Percentiles rank a stretch among this genome's conserved stretches.
phyloP scores from a whole-genome alignment of 2,797 vertebrate species.

The Morus bassanus region DNA sequence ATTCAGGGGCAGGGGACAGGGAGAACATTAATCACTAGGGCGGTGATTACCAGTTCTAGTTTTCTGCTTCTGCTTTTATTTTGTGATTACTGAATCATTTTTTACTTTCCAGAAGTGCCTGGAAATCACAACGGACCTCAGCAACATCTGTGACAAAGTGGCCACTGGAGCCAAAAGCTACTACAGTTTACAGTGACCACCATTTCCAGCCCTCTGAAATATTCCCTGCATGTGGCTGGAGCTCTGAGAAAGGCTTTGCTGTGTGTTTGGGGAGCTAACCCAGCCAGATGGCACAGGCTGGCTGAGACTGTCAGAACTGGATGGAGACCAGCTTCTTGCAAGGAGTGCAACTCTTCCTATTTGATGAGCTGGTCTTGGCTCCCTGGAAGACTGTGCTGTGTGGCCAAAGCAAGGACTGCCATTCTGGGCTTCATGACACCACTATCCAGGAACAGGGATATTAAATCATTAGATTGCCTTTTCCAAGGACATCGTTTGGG shows the following conservation, averaged over 20 bases:
- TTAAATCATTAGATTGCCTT: neutral
- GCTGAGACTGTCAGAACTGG: neutral
- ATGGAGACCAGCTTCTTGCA: slow-evolving; percentile 19
- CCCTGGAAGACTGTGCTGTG: neutral
- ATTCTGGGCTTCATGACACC: neutral
- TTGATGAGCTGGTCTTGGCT: slow-evolving; percentile 27
- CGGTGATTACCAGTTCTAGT: neutral
- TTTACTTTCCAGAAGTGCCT: neutral
- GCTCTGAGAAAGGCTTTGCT: neutral
- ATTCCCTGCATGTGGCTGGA: neutral
- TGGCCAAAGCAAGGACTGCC: neutral
- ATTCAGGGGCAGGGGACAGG: neutral
- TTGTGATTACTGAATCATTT: neutral
- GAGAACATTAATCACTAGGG: neutral
- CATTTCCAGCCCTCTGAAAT: neutral
- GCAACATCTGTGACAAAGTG: neutral
- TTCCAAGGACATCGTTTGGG: accelerated
- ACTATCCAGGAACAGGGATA: neutral
- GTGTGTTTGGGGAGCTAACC: neutral
- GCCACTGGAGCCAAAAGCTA: neutral
- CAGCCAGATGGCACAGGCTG: slow-evolving; percentile 22
- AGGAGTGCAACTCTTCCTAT: neutral
- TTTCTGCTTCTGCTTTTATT: neutral
- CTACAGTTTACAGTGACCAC: neutral
- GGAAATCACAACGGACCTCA: neutral